These are phyloP conservation scores for Ichneumon xanthorius DNA, from an alignment of 2,888 invertebrate genomes.

Conservation along the genomic window DNA sequence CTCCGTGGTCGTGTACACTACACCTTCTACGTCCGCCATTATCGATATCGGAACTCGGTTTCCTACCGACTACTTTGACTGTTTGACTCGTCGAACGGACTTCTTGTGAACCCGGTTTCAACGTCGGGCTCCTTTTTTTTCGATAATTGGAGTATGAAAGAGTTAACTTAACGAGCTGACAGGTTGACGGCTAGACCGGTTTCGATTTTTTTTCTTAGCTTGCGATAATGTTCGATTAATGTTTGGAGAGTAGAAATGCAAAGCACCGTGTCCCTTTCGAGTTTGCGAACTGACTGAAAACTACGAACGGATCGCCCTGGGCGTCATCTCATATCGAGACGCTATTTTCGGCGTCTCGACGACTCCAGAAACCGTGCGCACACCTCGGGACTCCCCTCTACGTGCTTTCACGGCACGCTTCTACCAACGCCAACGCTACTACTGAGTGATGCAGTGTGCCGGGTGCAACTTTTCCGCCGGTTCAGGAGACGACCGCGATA, in stretches of 20 bases:
- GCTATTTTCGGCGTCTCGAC: conserved; percentile 84
- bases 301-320: conserved; percentile 83
- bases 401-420: conserved; percentile 52
- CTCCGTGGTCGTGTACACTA: conserved; percentile 93
- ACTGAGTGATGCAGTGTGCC: conserved; percentile 81
- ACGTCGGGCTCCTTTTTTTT: conserved; percentile 19
- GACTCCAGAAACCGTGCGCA: conserved; percentile 82
- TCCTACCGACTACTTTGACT: conserved; percentile 47
- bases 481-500: conserved; percentile 45
- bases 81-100: conserved; percentile 38
- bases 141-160: neutral
- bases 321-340: conserved; percentile 84
- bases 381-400: conserved; percentile 64
- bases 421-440: conserved; percentile 45
- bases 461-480: conserved; percentile 83
- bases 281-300: conserved; percentile 85
- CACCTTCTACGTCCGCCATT: conserved; percentile 97
- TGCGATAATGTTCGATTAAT: conserved; percentile 84
- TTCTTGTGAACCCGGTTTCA: conserved; percentile 19
- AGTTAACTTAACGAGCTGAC: neutral
- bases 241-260: conserved; percentile 38
- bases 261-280: conserved; percentile 80
- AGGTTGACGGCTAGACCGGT: neutral
- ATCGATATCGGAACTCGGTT: conserved; percentile 62
- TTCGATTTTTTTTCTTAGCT: neutral